A percentile compares a stretch with the other conserved stretches of the same genome.
phyloP scores from a whole-genome alignment of 2,113 vertebrate species.

The Glaucidium brasilianum region DNA sequence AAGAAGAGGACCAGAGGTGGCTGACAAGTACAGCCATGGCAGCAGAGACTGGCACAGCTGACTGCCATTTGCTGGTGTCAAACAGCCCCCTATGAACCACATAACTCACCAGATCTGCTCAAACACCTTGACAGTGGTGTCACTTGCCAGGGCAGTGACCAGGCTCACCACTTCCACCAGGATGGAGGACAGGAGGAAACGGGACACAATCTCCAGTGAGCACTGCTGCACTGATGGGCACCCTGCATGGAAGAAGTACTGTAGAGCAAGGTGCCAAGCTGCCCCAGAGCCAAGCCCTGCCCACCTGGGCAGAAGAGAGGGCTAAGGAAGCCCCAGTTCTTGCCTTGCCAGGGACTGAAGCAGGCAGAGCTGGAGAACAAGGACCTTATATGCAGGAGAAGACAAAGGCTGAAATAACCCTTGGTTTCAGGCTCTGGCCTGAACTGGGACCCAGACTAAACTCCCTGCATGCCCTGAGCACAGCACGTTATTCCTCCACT shows the following conservation, averaged over 20 bases:
- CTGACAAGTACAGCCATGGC: not conserved
- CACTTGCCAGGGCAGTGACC: conserved; percentile 87
- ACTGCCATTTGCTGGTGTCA: not conserved
- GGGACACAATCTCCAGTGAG: conserved; percentile 84
- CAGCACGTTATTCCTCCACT: not conserved
- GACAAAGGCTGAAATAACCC: not conserved
- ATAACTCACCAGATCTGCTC: conserved; percentile 81
- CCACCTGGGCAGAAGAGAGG: not conserved
- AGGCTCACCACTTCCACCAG: conserved; percentile 86
- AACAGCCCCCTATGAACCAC: rapidly evolving
- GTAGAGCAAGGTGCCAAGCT: not conserved
- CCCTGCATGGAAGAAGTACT: conserved; percentile 66
- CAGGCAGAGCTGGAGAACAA: not conserved
- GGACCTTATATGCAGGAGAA: not conserved
- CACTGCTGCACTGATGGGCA: conserved; percentile 92
- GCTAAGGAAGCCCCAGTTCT: not conserved
- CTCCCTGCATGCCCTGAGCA: not conserved
- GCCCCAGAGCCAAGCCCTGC: not conserved
- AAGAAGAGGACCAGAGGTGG: not conserved
- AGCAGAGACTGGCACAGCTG: not conserved
- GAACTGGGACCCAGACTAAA: not conserved
- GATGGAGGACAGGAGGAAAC: conserved; percentile 90
- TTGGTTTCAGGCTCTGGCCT: not conserved
- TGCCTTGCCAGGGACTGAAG: not conserved
- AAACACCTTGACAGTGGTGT: conserved; percentile 91